These are phyloP conservation scores for Pandemis cinnamomeana DNA, from an alignment of 2,888 invertebrate species.

Conservation along the genomic window DNA sequence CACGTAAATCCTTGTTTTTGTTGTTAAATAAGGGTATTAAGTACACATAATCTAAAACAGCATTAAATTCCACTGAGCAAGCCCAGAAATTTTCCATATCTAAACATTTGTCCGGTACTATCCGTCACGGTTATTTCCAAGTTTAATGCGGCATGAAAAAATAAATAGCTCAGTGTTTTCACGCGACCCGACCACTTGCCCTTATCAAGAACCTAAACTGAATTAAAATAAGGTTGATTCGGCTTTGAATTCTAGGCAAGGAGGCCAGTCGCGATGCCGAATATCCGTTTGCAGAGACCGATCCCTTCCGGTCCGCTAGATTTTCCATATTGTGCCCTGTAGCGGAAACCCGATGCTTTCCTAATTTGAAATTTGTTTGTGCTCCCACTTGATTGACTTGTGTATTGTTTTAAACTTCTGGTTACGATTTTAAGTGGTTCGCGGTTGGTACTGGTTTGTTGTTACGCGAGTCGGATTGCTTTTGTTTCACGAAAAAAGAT, in stretches of 20 bases:
- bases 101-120: conserved; percentile 38
- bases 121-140: conserved; percentile 53
- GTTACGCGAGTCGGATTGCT: conserved; percentile 16
- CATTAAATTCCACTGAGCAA: conserved; percentile 3
- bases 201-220: not conserved
- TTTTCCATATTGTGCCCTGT: conserved; percentile 64
- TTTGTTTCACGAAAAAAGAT: not conserved
- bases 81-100: conserved; percentile 16
- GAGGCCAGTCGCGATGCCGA: conserved; percentile 15
- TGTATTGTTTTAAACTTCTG: conserved; percentile 44
- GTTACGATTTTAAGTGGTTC: conserved; percentile 24
- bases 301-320: conserved; percentile 69
- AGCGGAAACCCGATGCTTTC: conserved; percentile 48
- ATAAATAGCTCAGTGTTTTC: conserved; percentile 64
- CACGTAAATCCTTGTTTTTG: not conserved
- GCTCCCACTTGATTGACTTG: conserved; percentile 63
- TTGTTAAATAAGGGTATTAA: not conserved
- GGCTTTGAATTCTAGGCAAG: conserved; percentile 1
- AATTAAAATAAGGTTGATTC: not conserved
- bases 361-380: conserved; percentile 71
- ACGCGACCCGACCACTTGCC: conserved; percentile 3
- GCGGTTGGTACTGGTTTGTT: conserved; percentile 12
- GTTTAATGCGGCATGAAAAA: conserved; percentile 63
- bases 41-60: conserved; percentile 5
- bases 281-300: conserved; percentile 43